phyloP scores from a whole-genome alignment of 2,113 vertebrate species.

The Cyanocitta stelleri region DNA sequence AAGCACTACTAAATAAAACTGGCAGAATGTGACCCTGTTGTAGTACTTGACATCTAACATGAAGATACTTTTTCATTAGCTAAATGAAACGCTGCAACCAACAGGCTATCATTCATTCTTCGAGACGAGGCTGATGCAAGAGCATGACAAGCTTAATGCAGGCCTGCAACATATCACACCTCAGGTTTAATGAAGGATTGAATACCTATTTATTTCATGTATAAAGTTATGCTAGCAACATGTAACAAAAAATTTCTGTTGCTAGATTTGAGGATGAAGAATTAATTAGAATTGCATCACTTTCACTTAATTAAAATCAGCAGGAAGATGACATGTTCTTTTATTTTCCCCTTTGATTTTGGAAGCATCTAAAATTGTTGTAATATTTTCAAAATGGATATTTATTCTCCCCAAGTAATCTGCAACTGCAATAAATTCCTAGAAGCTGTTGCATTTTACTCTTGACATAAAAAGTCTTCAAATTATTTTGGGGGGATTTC shows the following conservation, averaged over 20 bases:
- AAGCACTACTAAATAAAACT: conserved; percentile 36
- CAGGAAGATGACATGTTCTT: neutral
- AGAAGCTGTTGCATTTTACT: neutral
- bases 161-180: conserved; percentile 63
- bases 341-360: neutral
- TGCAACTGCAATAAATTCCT: neutral
- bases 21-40: conserved; percentile 63
- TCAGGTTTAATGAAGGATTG: conserved; percentile 35
- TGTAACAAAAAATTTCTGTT: neutral
- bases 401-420: neutral
- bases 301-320: conserved; percentile 11
- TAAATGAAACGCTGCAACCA: neutral
- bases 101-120: conserved; percentile 40
- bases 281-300: neutral
- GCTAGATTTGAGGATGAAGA: neutral
- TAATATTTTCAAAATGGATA: neutral
- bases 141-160: conserved; percentile 46
- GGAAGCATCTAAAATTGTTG: neutral
- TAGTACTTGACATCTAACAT: conserved; percentile 52
- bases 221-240: neutral
- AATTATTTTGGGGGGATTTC: neutral
- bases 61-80: conserved; percentile 55
- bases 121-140: conserved; percentile 34
- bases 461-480: neutral
- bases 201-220: conserved; percentile 45